These are phyloP conservation scores for Sebastes baramenuke DNA, from an alignment of 2,797 vertebrate genomes.

Conservation along the genomic window DNA sequence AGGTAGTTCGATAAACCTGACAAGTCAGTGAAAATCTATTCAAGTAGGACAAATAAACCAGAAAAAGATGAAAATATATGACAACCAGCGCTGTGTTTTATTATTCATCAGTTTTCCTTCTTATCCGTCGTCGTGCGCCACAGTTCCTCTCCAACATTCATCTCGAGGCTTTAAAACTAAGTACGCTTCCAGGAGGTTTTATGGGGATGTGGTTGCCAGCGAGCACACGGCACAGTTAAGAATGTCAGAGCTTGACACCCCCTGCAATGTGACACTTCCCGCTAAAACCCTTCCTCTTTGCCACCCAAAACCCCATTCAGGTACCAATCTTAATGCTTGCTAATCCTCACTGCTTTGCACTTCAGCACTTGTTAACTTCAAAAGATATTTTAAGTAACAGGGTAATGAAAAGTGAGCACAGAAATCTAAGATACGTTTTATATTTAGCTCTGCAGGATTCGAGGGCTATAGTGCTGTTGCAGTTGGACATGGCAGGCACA, in stretches of 20 bases:
- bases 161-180: not conserved
- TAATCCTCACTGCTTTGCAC: constrained; percentile 45
- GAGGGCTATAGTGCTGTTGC: not conserved
- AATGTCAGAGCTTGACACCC: constrained; percentile 23
- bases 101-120: not conserved
- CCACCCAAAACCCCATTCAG: constrained; percentile 22
- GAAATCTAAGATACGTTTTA: not conserved
- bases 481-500: not conserved
- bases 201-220: constrained; percentile 1
- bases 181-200: constrained; percentile 7
- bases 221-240: not conserved
- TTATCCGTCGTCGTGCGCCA: not conserved
- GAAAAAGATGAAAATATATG: not conserved
- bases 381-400: constrained; percentile 23
- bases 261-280: constrained; percentile 10
- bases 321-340: constrained; percentile 11
- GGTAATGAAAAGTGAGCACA: constrained; percentile 7
- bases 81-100: not conserved
- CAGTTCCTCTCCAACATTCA: not conserved
- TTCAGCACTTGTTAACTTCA: constrained; percentile 39
- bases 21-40: not conserved
- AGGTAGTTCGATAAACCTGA: not conserved
- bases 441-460: not conserved
- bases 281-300: constrained; percentile 7
- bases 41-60: not conserved